Evolutionary conservation across 2,888 invertebrate species (phyloP), one percentile per base, ranked within the genome.

Genomic region (Lepetodrilus schrolli): DNA sequence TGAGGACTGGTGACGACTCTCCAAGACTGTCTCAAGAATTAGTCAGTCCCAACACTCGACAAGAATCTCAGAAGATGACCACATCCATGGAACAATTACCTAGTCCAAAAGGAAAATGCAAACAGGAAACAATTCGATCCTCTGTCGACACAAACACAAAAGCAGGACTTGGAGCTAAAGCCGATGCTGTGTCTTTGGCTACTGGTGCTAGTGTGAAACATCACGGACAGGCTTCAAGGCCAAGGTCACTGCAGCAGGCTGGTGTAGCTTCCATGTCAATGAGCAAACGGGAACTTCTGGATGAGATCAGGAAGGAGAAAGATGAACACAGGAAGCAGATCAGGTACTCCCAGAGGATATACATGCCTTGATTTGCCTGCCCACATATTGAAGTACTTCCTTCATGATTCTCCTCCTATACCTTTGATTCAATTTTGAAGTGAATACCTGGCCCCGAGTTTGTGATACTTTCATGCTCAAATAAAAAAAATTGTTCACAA

Each of bases 291-390:
- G 84, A 84, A 47, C 68, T 86, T 13, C 70, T 84, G 47, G 78
- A 83, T 38, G 84, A 86, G 69, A 83, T 87, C 66, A 80, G 84
- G 34, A 83, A 83, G 47, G 86, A 88, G 73, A 86, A 84, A 58
- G 83, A 84, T 58, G 79, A 82, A 34, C 84, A 86, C 68, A 75
- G 84, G 37, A 78, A 80, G 50, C 81, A 86, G 69, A 83, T 86
- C 50, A 84, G 82, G 87, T 87, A 73, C n/a, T n/a, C n/a, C n/a
- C n/a, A n/a, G n/a, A n/a, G n/a, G n/a, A n/a, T n/a, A n/a, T n/a
- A n/a, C n/a, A n/a, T n/a, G n/a, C n/a, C n/a, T n/a, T n/a, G n/a
- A n/a, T n/a, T n/a, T n/a, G n/a, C n/a, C n/a, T n/a, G n/a, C n/a
- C n/a, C n/a, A n/a, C n/a, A n/a, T n/a, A n/a, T n/a, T n/a, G n/a